Evolutionary conservation across 2,888 invertebrate species (phyloP), one percentile per base, ranked within the genome.

Genomic region (Bombylius major): DNA sequence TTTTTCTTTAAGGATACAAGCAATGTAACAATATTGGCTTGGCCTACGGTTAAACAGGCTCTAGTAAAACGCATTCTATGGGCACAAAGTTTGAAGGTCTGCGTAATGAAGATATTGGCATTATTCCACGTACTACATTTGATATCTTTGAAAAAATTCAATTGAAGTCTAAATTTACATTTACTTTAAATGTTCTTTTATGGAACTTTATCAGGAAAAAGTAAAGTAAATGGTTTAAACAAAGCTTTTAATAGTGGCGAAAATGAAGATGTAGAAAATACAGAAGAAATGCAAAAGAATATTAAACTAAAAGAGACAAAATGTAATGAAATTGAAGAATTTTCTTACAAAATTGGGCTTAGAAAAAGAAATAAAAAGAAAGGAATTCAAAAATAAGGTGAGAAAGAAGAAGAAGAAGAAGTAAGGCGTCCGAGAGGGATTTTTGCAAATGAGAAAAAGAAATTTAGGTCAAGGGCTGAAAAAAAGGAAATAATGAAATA

Each of bases 1-100:
- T 44, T 23, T 36, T 36, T 6, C 31, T 56, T 58, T 44, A 76
- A 87, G 89, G 93, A 0, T 96, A 89, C n/a, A n/a, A n/a, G n/a
- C 67, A 96, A 96, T 78, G 87, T 92, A 0, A 96, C 95, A 5
- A 89, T 96, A 56, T n/a, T n/a, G n/a, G n/a, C n/a, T 70, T 96
- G 54, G 95, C 96, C 0, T 96, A 96, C 73, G 96, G 96, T 0
- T 95, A 96, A 73, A 96, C 96, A 0, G 95, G 92, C 1, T 92
- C 92, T 47, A 94, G 96, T 0, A 96, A 96, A 72, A 96, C 95
- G 0, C 84, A 86, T 70, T 89, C 93, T 0, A 96, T 96, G 95
- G 95, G 94, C 0, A 91, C 91, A 0, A 80, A 83, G 51, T 86
- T 86, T 62, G 76, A 78, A 32, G 82, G 82, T 1, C 78, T 79